These are phyloP conservation scores for Ptychoptera contaminata DNA, from an alignment of 2,888 invertebrate species.

Conservation along the genomic window DNA sequence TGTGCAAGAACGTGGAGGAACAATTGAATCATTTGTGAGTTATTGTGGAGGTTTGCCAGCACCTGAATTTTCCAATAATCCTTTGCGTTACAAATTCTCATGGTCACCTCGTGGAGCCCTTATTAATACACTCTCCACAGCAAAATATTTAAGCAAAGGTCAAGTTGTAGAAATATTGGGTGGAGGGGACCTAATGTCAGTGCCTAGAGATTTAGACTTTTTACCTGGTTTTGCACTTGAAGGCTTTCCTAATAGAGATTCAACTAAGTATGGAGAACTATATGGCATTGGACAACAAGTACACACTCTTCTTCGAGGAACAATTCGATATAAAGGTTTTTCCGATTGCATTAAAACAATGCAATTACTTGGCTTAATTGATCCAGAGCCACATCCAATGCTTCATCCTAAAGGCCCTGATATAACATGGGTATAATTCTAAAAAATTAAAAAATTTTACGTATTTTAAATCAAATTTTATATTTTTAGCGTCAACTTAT, in stretches of 20 bases:
- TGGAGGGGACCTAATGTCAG: constrained; percentile 80
- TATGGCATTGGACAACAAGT: constrained; percentile 78
- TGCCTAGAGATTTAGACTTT: constrained; percentile 66
- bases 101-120: constrained; percentile 95
- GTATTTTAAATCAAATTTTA: constrained; percentile 4
- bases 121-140: constrained; percentile 75
- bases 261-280: constrained; percentile 68
- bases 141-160: constrained; percentile 71
- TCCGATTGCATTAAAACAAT: constrained; percentile 75
- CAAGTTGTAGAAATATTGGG: constrained; percentile 76
- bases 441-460: constrained; percentile 4
- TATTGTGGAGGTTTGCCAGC: constrained; percentile 97
- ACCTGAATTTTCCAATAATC: constrained; percentile 88
- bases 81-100: constrained; percentile 81
- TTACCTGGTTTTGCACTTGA: constrained; percentile 93
- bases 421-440: constrained; percentile 70
- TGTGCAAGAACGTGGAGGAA: constrained; percentile 74
- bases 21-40: constrained; percentile 86
- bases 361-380: constrained; percentile 75
- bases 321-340: constrained; percentile 83
- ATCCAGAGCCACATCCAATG: constrained; percentile 68
- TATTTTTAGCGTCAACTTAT: constrained; percentile 58
- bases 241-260: constrained; percentile 94
- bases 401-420: constrained; percentile 94
- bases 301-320: constrained; percentile 82